Base-by-base conservation (phyloP, 92 coral and sea anemone species). In the Phenganax subtilis region DNA sequence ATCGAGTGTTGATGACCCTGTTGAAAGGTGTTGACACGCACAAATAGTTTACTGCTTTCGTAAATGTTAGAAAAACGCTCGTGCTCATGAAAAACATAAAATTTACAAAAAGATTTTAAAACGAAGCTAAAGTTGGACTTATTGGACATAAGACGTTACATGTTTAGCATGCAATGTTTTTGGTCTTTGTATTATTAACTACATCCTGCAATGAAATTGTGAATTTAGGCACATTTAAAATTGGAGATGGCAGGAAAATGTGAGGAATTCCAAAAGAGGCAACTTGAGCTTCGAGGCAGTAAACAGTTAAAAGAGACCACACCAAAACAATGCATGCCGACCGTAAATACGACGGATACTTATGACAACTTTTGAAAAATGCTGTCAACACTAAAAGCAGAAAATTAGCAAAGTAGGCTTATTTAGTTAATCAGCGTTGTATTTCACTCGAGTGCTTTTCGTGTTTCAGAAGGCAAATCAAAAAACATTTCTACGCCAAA, bases 331-430 rank as follows among this genome's bases (percentile, higher is more conserved):
- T 68, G 73, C 12, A 30, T 44, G 47, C 73, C 73, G 54, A 20
- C n/a, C 12, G 7, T 8, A 29, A 68, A 68, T 68, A 68, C 15
- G 73, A 7, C 70, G 70, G 70, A 64, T 64, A 64, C 54, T 30
- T 29, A 68, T 28, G 73, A 68, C 73, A 68, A 68, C 73, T 29
- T 68, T 30, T 68, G 29, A 20, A 30, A 30, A 68, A 30, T 68
- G 73, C 52, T 68, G 73, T 68, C 73, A 68, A 68, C 73, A 68
- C 73, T 68, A 68, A 68, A 30, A 68, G 73, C 7, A 30, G 73
- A 68, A 68, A 68, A 68, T 68, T 68, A 30, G 73, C 11, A 6
- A 68, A 68, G 73, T 68, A 68, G 73, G 54, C 20, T 66, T 64
- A 61, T 29, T 16, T 5, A 37, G 47, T 5, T 68, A 9, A 68